phyloP scores from a whole-genome alignment of 2,113 vertebrate species.

The Suricata suricatta region DNA sequence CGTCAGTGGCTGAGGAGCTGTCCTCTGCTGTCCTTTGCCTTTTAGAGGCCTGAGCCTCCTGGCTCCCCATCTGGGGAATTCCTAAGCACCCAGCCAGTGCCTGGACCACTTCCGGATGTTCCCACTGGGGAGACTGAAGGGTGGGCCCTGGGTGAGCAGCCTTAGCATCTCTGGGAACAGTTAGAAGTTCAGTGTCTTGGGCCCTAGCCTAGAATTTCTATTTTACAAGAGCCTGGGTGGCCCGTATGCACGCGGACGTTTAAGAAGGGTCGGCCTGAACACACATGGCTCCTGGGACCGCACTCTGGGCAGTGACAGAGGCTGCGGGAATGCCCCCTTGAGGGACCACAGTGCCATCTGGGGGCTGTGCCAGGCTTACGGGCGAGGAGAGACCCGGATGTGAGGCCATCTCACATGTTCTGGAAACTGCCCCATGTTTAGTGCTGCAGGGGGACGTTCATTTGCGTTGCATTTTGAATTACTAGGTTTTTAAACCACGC shows the following conservation, averaged over 20 bases:
- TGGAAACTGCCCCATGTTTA: accelerated
- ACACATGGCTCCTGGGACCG: accelerated
- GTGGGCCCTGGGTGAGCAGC: neutral
- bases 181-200: too few species aligned
- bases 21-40: neutral
- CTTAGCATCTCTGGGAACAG: neutral
- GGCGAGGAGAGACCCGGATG: accelerated
- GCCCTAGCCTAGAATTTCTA: neutral
- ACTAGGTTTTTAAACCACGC: neutral
- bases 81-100: neutral
- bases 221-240: neutral
- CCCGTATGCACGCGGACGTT: accelerated
- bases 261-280: neutral
- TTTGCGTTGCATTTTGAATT: neutral
- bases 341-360: accelerated
- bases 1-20: neutral
- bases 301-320: neutral
- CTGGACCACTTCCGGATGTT: neutral
- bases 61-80: neutral
- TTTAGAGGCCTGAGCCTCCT: too few species aligned
- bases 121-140: neutral
- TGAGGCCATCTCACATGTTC: accelerated
- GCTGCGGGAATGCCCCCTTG: neutral
- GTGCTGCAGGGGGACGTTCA: neutral
- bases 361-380: neutral